Base-by-base conservation (phyloP, 2,797 vertebrate species). In the Gorsachius magnificus region DNA sequence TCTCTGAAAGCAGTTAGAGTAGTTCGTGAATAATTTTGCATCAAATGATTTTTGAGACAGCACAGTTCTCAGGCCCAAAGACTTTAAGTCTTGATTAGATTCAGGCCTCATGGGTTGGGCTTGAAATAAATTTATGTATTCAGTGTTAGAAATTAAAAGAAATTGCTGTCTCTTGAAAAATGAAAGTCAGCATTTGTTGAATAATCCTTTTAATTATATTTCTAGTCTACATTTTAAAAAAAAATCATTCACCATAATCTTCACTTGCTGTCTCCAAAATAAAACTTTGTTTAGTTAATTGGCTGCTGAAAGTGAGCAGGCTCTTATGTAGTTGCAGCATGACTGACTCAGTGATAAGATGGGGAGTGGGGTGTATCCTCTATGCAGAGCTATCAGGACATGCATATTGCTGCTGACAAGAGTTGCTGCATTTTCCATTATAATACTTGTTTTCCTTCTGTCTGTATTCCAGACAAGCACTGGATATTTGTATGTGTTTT, bases 31-130 rank as follows among this genome's bases (percentile, higher is more conserved):
- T 95, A 89, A 96, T 77, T 94, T 89, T 87, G 11, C 29, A 11
- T 90, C 24, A 74, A 65, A 65, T 69, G 15, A 66, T 60, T 93
- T 93, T 72, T 70, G 21, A 78, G 48, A 91, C 87, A 86, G 46
- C 25, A 18, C 4, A 22, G 21, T 60, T 38, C 64, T 79, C 12
- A 35, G 68, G 71, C 53, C 77, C 50, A 61, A 88, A 82, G 88
- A 90, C 50, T 81, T 88, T 78, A 92, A 94, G 72, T 94, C 93
- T 83, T 86, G 8, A 90, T 93, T 95, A 93, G 90, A 79, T 74
- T 90, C 28, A 22, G 11, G 20, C 35, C 57, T 91, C 61, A 5
- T 75, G 69, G 63, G 43, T 87, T 95, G 31, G 17, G 35, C 88
- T 90, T 9, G 9, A 78, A 83, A 53, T 58, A 84, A 72, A 61